A percentile compares a stretch with the other conserved stretches of the same genome.
These are phyloP conservation scores for Phataginus tetradactyla DNA, from an alignment of 2,797 vertebrate species.

Conservation along the genomic window DNA sequence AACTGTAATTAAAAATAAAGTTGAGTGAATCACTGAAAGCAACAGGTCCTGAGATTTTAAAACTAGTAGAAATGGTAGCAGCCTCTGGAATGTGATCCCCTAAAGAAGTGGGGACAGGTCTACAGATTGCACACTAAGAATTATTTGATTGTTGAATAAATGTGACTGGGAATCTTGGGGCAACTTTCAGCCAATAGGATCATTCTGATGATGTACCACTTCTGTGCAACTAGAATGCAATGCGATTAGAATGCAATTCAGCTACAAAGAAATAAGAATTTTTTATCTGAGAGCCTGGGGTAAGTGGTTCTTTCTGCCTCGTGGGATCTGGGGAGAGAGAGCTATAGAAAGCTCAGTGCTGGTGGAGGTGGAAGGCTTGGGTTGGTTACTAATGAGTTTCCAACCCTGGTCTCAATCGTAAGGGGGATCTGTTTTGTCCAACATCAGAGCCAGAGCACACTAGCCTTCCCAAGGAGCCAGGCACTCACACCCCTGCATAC, in stretches of 20 bases:
- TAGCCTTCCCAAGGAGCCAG: accelerated
- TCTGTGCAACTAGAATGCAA: background rate
- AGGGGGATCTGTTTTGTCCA: accelerated
- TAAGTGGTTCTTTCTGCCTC: background rate
- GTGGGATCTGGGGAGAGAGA: background rate
- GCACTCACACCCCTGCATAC: background rate
- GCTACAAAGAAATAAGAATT: background rate
- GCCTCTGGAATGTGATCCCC: background rate
- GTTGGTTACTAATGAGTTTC: too few relatives aligned
- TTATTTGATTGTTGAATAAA: background rate
- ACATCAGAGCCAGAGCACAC: background rate
- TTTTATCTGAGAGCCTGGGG: background rate
- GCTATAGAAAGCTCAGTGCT: background rate
- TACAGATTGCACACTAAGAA: background rate
- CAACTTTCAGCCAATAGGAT: background rate
- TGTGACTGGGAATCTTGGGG: background rate
- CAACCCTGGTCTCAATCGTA: background rate
- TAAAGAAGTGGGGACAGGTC: background rate
- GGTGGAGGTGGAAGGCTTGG: background rate
- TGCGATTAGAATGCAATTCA: background rate
- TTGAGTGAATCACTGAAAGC: background rate
- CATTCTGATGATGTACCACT: background rate
- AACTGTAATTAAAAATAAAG: background rate
- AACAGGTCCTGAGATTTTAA: background rate
- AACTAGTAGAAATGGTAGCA: background rate